These are phyloP conservation scores for Chroicocephalus ridibundus DNA, from an alignment of 2,113 vertebrate species.

Conservation along the genomic window DNA sequence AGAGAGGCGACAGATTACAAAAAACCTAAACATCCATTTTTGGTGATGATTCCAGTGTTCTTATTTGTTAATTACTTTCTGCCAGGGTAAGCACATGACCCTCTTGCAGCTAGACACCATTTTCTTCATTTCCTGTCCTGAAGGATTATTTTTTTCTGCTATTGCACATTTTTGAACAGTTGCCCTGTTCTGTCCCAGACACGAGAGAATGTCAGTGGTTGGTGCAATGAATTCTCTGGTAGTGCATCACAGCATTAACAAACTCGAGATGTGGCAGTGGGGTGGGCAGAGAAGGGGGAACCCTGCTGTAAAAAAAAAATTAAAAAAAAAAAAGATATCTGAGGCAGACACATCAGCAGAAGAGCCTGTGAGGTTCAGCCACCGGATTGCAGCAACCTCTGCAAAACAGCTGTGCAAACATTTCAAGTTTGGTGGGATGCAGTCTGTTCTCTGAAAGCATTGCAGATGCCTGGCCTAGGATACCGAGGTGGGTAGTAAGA, in stretches of 20 bases:
- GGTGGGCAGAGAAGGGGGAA: not conserved
- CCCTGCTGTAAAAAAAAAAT: not conserved
- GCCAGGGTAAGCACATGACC: not conserved
- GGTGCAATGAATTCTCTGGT: not conserved
- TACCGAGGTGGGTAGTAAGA: not conserved
- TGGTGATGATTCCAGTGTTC: not conserved
- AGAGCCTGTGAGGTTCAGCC: not conserved
- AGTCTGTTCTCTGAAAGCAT: rapidly evolving
- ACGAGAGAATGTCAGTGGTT: not conserved
- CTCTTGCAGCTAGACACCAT: not conserved
- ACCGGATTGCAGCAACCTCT: not conserved
- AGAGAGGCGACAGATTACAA: not conserved
- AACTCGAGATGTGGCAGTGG: not conserved
- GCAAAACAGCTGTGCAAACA: constrained; percentile 24
- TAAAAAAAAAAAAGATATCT: not conserved
- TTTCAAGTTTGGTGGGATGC: not conserved
- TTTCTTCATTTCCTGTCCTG: not conserved
- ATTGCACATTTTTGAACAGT: not conserved
- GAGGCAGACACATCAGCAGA: not conserved
- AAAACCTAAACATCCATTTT: not conserved
- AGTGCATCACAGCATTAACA: not conserved
- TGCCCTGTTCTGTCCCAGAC: not conserved
- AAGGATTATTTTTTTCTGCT: not conserved
- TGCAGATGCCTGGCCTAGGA: not conserved
- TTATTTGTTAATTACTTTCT: not conserved